Base-by-base conservation (phyloP, 1,140 invertebrate genomes). In the Chionoecetes opilio region DNA sequence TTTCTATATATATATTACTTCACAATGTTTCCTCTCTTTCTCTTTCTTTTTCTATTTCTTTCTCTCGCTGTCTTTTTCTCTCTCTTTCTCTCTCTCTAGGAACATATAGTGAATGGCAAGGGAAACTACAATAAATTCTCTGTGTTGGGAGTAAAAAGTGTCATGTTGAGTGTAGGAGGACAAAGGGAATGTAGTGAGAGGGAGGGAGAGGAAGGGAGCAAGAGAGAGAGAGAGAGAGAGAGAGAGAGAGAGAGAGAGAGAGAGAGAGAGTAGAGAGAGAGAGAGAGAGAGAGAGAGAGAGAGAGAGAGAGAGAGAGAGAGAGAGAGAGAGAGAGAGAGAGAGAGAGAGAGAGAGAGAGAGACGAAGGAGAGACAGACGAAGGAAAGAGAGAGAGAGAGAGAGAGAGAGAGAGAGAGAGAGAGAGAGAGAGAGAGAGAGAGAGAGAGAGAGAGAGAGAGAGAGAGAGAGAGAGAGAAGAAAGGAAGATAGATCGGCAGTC, bases 21-120 rank as follows among this genome's bases (percentile, higher is more conserved):
- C 63, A 75, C n/a, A n/a, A 2, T 75, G 0, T 75, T 75, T 8
- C 2, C n/a, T 75, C n/a, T 8, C 63, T 75, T 26, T 75, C 63
- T 75, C 63, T 75, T 21, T 87, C 34, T 37, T 21, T 87, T 34
- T 87, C 86, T 87, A 31, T 87, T 34, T 87, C 86, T 87, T 34
- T 87, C 86, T 87, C 86, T 87, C 86, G 34, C 86, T 87, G 32
- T 87, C 86, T 87, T 34, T 87, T 34, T 87, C 86, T 87, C 86
- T 87, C 86, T 87, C 38, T 41, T n/a, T 41, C 86, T 87, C 86
- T 87, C 86, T 87, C 32, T 87, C 86, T 6, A 53, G 46, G 8
- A 53, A 17, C 46, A 53, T 53, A 11, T 9, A 11, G 46, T 17
- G 46, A 53, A 11, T 3, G 46, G 46, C 46, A 11, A 53, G 46